Base-by-base conservation (phyloP, 2,113 vertebrate species). In the Labrus mixtus region DNA sequence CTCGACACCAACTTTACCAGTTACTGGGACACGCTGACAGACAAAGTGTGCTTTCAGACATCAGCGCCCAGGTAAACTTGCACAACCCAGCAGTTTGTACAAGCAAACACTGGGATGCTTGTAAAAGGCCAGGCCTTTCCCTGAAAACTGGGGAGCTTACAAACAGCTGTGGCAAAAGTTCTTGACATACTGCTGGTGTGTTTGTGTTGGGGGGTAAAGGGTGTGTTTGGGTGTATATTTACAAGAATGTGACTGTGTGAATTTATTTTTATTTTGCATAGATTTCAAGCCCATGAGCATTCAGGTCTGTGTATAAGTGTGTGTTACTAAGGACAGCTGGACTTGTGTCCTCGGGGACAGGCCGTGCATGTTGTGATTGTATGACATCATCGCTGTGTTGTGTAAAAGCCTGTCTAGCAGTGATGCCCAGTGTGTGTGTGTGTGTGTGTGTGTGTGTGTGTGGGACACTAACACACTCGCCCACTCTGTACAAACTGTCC, bases 1-100 rank as follows among this genome's bases (percentile, higher is more conserved):
- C 55, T 51, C 51, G 79, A 92, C 89, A 91, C 90, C 83, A 91
- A 84, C 73, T 69, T 51, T 22, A 63, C 61, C 57, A 72, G 76
- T 84, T 79, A 81, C 80, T 80, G 62, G 50, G 76, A 88, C 72
- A 82, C 60, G 51, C 54, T n/a, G 60, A 79, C 76, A 62, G 70
- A 91, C 89, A 91, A 85, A 83, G 84, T 69, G 61, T 39, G 84
- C 87, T 90, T 92, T 92, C 79, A 93, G 89, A 71, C 66, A 79
- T 69, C 76, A 23, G 73, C 10, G 29, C 39, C 71, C 70, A 76
- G 73, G 65, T 81, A 71, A 68, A 83, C 82, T 89, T 83, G 80
- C 87, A 81, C 91, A 94, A 90, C 76, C 79, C 41, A 17, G 48
- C 69, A 82, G 82, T 92, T 85, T 92, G 83, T 77, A 87, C 68